These are phyloP conservation scores for Galeruca laticollis DNA, from an alignment of 2,888 invertebrate species.

Conservation along the genomic window DNA sequence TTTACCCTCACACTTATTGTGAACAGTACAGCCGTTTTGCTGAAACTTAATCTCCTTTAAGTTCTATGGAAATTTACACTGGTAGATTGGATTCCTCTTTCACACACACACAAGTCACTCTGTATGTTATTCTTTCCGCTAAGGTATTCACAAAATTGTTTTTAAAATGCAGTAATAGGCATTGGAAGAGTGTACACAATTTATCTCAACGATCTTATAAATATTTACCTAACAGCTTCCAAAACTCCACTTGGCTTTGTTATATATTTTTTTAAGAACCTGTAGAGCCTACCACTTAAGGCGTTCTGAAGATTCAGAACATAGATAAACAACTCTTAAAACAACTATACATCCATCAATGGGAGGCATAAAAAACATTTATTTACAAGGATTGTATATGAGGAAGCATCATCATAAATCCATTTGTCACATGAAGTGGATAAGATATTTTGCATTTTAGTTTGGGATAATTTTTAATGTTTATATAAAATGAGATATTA, in stretches of 20 bases:
- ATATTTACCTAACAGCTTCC: conserved; percentile 48
- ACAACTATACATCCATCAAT: conserved; percentile 53
- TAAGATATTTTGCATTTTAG: conserved; percentile 23
- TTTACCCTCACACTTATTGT: too few species aligned
- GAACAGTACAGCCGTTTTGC: too few species aligned
- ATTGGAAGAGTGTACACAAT: conserved; percentile 35
- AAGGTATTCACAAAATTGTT: conserved; percentile 40
- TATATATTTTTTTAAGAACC: conserved; percentile 47
- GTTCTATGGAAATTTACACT: too few species aligned
- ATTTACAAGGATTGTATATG: conserved; percentile 36
- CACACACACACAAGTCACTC: neutral
- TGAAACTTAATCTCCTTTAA: too few species aligned
- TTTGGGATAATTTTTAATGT: conserved; percentile 1
- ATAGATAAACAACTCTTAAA: conserved; percentile 54
- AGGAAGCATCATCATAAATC: conserved; percentile 38
- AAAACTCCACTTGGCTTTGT: conserved; percentile 46
- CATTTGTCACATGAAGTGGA: conserved; percentile 33
- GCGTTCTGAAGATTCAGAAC: conserved; percentile 46
- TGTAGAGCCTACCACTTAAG: conserved; percentile 46
- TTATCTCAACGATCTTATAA: conserved; percentile 48
- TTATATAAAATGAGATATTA: neutral
- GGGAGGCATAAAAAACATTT: conserved; percentile 51
- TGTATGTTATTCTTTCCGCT: conserved; percentile 40
- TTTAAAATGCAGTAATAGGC: conserved; percentile 44
- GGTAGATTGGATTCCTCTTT: too few species aligned